These are phyloP conservation scores for Chrysolina haemoptera DNA, from an alignment of 2,888 invertebrate species.

Conservation along the genomic window DNA sequence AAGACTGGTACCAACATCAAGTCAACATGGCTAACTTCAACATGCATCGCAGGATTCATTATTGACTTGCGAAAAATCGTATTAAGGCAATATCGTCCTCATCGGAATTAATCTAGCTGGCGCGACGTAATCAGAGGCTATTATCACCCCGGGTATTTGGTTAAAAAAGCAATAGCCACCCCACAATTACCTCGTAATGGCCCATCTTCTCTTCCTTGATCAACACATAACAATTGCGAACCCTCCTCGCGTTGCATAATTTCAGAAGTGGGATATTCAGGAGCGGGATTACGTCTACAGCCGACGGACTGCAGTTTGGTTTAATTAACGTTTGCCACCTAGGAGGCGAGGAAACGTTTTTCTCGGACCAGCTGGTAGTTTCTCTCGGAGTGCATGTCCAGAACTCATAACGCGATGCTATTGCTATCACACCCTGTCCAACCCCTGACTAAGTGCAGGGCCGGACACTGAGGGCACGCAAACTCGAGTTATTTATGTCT, in stretches of 20 bases:
- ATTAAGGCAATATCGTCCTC: constrained; percentile 45
- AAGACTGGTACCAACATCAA: constrained; percentile 31
- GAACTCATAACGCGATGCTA: constrained; percentile 57
- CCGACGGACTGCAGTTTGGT: constrained; percentile 45
- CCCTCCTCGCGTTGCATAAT: constrained; percentile 58
- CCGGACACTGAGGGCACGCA: constrained; percentile 57
- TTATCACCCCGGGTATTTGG: constrained; percentile 71
- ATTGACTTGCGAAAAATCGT: constrained; percentile 33
- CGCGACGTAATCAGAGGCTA: constrained; percentile 65
- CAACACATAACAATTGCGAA: constrained; percentile 68
- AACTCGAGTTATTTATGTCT: constrained; percentile 53
- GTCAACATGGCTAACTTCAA: not conserved
- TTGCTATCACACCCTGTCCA: constrained; percentile 54
- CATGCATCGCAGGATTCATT: not conserved
- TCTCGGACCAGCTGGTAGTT: constrained; percentile 58
- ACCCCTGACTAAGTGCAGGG: constrained; percentile 60
- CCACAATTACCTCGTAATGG: constrained; percentile 69
- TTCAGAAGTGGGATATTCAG: constrained; percentile 48
- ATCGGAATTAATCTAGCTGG: constrained; percentile 67
- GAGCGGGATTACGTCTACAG: constrained; percentile 28
- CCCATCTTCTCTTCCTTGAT: constrained; percentile 68
- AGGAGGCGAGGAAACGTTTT: constrained; percentile 54
- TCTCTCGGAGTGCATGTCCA: constrained; percentile 62
- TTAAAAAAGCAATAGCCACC: constrained; percentile 71
- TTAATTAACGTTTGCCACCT: constrained; percentile 57